Percentiles rank a stretch among this genome's conserved stretches.
phyloP scores from a whole-genome alignment of 2,113 vertebrate species.

The Nerophis lumbriciformis region DNA sequence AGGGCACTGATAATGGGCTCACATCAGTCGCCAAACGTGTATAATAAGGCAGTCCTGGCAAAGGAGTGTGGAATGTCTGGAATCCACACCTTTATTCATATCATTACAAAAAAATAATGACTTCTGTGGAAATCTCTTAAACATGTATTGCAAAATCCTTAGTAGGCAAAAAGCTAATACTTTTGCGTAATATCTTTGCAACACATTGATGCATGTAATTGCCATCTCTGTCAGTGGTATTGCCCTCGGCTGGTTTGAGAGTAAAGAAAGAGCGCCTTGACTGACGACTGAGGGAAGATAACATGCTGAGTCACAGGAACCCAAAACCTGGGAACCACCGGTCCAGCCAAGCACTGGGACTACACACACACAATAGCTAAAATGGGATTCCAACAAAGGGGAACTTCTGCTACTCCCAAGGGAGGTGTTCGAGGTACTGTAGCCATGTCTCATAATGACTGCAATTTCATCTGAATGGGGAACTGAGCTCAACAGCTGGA shows the following conservation, averaged over 20 bases:
- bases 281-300: constrained; percentile 52
- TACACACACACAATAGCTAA: constrained; percentile 67
- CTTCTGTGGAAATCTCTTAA: too few species aligned
- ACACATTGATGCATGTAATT: constrained; percentile 57
- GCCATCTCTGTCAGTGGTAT: constrained; percentile 59
- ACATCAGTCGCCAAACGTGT: too few species aligned
- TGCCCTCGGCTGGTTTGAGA: constrained; percentile 57
- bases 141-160: too few species aligned
- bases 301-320: constrained; percentile 75
- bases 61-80: too few species aligned
- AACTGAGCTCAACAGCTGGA: constrained; percentile 51
- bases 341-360: constrained; percentile 68
- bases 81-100: too few species aligned
- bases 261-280: constrained; percentile 55
- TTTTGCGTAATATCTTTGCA: constrained; percentile 50
- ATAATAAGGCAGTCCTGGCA: too few species aligned
- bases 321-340: constrained; percentile 75
- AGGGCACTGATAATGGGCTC: too few species aligned
- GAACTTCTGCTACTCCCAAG: constrained; percentile 59
- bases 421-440: constrained; percentile 62
- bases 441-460: constrained; percentile 63
- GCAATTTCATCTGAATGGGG: constrained; percentile 56
- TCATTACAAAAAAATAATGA: too few species aligned
- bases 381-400: constrained; percentile 63
- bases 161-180: too few species aligned